Conservation (phyloP, 2,797 vertebrate species). For the Anolis apletophallus region DNA sequence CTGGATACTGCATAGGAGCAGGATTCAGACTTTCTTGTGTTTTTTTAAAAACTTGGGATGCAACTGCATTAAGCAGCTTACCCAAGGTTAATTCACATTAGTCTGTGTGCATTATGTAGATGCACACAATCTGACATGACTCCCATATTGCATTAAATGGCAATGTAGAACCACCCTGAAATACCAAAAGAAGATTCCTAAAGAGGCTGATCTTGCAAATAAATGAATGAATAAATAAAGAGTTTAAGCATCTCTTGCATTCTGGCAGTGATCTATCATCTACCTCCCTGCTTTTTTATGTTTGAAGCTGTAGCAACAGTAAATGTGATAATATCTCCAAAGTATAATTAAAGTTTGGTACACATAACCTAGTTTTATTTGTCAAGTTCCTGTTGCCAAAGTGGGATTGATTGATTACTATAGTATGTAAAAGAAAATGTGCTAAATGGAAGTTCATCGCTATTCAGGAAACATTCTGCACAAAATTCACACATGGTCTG, state of each 20-base stretch:
- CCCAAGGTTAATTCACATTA: too few relatives aligned
- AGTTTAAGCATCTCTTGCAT: background rate
- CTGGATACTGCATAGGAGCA: too few relatives aligned
- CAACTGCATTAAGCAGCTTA: too few relatives aligned
- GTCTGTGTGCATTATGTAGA: too few relatives aligned
- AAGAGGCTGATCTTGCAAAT: background rate
- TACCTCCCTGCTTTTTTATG: background rate
- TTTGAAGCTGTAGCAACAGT: background rate
- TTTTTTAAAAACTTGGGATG: too few relatives aligned
- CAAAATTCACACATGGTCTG: too few relatives aligned
- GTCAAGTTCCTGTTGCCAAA: constrained; percentile 9
- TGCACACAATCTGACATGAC: too few relatives aligned
- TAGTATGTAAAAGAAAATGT: constrained; percentile 38
- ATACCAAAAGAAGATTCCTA: background rate
- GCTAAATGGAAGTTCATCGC: background rate
- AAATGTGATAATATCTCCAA: background rate
- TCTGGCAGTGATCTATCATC: accelerated
- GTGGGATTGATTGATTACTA: background rate
- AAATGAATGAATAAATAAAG: too few relatives aligned
- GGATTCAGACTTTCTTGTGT: too few relatives aligned
- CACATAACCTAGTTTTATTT: constrained; percentile 32
- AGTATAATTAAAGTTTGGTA: constrained; percentile 34
- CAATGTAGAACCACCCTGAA: too few relatives aligned
- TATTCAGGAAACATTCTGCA: too few relatives aligned
- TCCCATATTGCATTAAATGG: too few relatives aligned